A percentile compares a stretch with the other conserved stretches of the same genome.
Conservation (phyloP, 2,888 invertebrate genomes). For the Watsonalla cultraria region DNA sequence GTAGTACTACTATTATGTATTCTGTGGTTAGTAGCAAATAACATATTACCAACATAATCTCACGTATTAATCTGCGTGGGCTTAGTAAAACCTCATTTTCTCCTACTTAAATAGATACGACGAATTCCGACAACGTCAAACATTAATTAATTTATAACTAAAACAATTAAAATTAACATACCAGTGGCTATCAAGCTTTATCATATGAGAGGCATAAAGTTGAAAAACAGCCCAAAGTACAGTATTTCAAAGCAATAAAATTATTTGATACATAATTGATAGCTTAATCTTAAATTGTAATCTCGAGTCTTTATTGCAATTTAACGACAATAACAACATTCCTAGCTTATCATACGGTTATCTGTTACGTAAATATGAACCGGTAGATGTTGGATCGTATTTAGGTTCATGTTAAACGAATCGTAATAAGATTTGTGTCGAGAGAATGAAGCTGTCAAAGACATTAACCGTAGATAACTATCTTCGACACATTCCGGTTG, state of each 20-base stretch:
- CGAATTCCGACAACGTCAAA: not conserved
- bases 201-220: slow-evolving; percentile 9
- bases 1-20: too few species aligned
- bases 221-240: slow-evolving; percentile 3
- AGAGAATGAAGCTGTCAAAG: slow-evolving; percentile 52
- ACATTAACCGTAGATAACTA: slow-evolving; percentile 42
- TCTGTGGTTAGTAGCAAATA: too few species aligned
- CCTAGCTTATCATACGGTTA: slow-evolving; percentile 20
- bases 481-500: slow-evolving; percentile 47
- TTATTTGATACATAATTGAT: slow-evolving; percentile 15
- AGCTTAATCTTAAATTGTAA: slow-evolving; percentile 27
- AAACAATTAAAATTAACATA: not conserved
- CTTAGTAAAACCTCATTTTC: not conserved
- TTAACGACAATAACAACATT: slow-evolving; percentile 32
- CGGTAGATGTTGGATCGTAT: slow-evolving; percentile 23
- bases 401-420: slow-evolving; percentile 37
- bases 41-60: not conserved
- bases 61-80: not conserved
- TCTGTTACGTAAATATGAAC: slow-evolving; percentile 24
- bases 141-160: not conserved
- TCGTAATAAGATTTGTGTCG: slow-evolving; percentile 36
- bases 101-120: not conserved
- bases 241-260: slow-evolving; percentile 12
- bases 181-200: slow-evolving; percentile 1
- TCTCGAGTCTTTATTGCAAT: slow-evolving; percentile 28